Base-by-base conservation (phyloP, 2,113 vertebrate species). In the Sturnus vulgaris region DNA sequence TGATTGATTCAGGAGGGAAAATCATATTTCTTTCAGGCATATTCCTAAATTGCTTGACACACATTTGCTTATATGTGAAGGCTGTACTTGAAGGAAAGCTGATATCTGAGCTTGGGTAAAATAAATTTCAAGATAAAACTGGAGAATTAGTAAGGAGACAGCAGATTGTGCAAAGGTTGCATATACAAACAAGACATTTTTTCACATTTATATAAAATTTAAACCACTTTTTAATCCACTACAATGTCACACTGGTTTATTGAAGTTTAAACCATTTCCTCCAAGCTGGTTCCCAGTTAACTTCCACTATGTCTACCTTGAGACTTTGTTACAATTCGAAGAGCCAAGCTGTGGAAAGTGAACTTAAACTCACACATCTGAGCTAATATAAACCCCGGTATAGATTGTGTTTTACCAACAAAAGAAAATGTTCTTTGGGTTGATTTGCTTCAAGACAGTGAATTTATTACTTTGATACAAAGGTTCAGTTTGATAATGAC, bases 1-100 rank as follows among this genome's bases (percentile, higher is more conserved):
- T 95, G 86, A 95, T 72, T 94, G 59, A 97, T 96, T 97, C 87
- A 94, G 68, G 75, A 86, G 91, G 94, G 71, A 93, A 96, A 90
- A 84, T 87, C 82, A 88, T 61, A 60, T 92, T 87, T 93, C 44
- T 80, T 93, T 96, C 93, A 95, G 85, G 73, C 55, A 87, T 92
- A 88, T 93, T 75, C 27, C 17, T 95, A 95, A 92, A 97, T 95
- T 94, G 31, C 75, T 76, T 81, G 90, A 84, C 93, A 96, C 93
- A 95, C 82, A 82, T 92, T 88, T 95, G 47, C 68, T 90, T 96
- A 93, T 63, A 82, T 82, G 88, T 90, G 71, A 97, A 95, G 60
- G 28, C 87, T 85, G 69, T 30, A 84, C 60, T 47, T 66, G 87
- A 96, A 97, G 40, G 23, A 92, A 96, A 96, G 23, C 30, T 90